Percentiles rank a stretch among this genome's conserved stretches.
These are phyloP conservation scores for Phaenicophaeus curvirostris DNA, from an alignment of 2,797 vertebrate species.

Conservation along the genomic window DNA sequence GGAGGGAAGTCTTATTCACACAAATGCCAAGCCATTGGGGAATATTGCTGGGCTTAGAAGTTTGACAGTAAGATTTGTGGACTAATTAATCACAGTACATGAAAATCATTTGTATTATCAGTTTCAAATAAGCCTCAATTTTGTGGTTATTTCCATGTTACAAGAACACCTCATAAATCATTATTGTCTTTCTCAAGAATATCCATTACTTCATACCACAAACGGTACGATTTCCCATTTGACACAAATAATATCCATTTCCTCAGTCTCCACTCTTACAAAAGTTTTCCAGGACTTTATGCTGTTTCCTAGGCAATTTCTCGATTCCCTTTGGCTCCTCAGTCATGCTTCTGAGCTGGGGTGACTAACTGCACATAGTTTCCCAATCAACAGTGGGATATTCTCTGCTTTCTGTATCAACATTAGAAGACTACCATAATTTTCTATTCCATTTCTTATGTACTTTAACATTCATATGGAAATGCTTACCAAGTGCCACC, in stretches of 20 bases:
- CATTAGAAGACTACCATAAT: neutral
- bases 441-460: neutral
- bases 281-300: neutral
- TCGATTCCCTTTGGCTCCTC: neutral
- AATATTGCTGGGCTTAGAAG: constrained; percentile 33
- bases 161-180: neutral
- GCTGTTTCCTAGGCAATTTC: neutral
- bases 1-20: neutral
- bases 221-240: neutral
- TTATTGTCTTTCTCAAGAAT: neutral
- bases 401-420: neutral
- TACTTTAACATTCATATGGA: neutral
- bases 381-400: neutral
- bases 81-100: constrained; percentile 7
- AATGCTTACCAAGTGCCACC: neutral
- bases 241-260: neutral
- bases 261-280: neutral
- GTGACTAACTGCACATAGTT: neutral
- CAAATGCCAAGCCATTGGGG: neutral
- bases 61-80: neutral
- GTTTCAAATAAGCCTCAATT: constrained; percentile 21
- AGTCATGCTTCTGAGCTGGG: neutral
- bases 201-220: neutral
- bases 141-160: neutral
- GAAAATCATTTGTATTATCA: constrained; percentile 25